Conservation (phyloP, 2,888 invertebrate species). For the Dilophus febrilis region DNA sequence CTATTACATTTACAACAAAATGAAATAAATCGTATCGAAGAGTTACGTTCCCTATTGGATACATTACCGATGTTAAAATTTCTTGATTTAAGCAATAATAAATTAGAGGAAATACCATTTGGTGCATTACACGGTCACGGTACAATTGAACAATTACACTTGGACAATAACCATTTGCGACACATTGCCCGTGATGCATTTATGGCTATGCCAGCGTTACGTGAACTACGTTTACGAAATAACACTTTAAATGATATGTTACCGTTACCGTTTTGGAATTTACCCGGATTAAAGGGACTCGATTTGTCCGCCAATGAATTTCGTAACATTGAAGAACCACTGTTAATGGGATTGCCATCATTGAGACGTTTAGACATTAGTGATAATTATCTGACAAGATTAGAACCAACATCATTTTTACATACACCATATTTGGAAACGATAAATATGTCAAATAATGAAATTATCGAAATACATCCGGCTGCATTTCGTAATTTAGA, state of each 20-base stretch:
- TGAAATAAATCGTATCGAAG: conserved; percentile 55
- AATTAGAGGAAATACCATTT: conserved; percentile 56
- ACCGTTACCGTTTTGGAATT: conserved; percentile 66
- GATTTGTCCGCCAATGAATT: conserved; percentile 65
- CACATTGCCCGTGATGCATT: conserved; percentile 64
- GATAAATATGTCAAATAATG: conserved; percentile 63
- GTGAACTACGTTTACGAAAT: conserved; percentile 65
- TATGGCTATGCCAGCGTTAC: conserved; percentile 63
- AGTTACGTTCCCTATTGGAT: conserved; percentile 55
- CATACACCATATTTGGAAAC: conserved; percentile 57
- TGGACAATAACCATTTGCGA: conserved; percentile 60
- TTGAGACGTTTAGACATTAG: conserved; percentile 60
- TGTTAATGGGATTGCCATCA: conserved; percentile 59
- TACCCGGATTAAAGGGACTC: conserved; percentile 67
- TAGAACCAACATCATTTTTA: conserved; percentile 58
- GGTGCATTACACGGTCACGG: conserved; percentile 65
- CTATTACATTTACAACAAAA: conserved; percentile 62
- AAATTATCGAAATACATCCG: conserved; percentile 50
- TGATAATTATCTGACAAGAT: conserved; percentile 47
- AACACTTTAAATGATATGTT: conserved; percentile 61
- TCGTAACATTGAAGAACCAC: conserved; percentile 47
- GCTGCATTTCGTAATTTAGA: conserved; percentile 58
- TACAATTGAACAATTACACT: conserved; percentile 59
- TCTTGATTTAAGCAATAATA: conserved; percentile 64
- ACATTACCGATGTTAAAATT: conserved; percentile 60